phyloP scores from a whole-genome alignment of 2,888 invertebrate genomes.

The Teleiodes luculella region DNA sequence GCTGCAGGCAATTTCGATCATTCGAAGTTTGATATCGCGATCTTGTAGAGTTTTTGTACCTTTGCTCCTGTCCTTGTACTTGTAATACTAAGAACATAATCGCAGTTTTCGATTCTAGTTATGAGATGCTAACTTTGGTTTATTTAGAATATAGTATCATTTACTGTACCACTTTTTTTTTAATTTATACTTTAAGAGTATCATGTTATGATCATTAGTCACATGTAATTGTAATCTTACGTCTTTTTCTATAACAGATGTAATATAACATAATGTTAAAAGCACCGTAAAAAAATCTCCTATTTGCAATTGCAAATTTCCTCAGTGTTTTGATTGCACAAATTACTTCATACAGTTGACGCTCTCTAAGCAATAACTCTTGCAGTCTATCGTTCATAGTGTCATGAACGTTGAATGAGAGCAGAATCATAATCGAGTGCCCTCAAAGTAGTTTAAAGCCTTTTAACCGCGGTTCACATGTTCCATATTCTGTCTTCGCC shows the following conservation, averaged over 20 bases:
- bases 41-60: constrained; percentile 19
- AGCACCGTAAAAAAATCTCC: too few species aligned
- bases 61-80: not conserved
- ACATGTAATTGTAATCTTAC: too few species aligned
- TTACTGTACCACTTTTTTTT: too few species aligned
- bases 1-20: constrained; percentile 27
- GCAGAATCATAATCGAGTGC: not conserved
- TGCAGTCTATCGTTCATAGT: not conserved
- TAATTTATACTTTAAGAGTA: too few species aligned
- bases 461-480: constrained; percentile 54
- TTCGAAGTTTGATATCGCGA: constrained; percentile 37
- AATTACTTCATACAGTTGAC: not conserved
- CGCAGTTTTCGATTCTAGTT: not conserved
- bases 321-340: not conserved
- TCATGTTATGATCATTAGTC: not conserved
- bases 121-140: too few species aligned
- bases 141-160: too few species aligned
- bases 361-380: not conserved
- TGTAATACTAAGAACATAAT: not conserved
- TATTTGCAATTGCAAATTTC: too few species aligned
- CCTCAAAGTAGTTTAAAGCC: constrained; percentile 7
- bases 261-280: too few species aligned
- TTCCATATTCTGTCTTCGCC: constrained; percentile 64
- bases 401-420: constrained; percentile 7
- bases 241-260: too few species aligned